Evolutionary conservation across 2,797 vertebrate species (phyloP).

Genomic region (Sebastiscus tertius): DNA sequence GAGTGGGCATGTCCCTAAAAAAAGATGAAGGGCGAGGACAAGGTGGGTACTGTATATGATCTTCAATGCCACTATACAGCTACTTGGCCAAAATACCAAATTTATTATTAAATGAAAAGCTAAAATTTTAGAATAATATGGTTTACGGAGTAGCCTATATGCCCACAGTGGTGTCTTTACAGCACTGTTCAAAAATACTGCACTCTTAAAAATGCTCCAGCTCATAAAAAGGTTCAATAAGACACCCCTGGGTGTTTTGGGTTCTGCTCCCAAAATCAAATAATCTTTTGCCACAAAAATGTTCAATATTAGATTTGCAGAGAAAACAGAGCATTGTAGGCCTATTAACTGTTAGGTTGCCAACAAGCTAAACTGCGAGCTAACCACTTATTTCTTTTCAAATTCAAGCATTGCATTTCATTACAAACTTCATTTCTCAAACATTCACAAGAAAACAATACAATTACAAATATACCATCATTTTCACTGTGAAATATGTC

Average conservation of each 20-base stretch:
- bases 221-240: background rate
- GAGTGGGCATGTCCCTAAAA: conserved; percentile 43
- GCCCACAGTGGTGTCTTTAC: conserved; percentile 3
- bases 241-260: background rate
- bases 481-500: no score
- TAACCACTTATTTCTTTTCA: background rate
- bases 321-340: background rate
- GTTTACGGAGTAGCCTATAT: conserved; percentile 12
- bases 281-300: background rate
- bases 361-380: background rate
- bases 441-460: no score
- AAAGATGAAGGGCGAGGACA: conserved; percentile 49
- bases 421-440: no score
- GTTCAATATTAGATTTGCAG: background rate
- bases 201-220: background rate
- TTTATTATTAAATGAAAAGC: conserved; percentile 52
- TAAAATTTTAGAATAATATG: conserved; percentile 41
- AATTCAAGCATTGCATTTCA: no score
- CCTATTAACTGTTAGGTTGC: background rate
- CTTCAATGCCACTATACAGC: conserved; percentile 41
- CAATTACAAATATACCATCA: no score
- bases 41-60: conserved; percentile 45
- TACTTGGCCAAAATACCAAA: conserved; percentile 26
- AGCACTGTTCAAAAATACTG: conserved; percentile 1
- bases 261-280: background rate